Evolutionary conservation across 2,113 vertebrate species (phyloP), one percentile per base, ranked within the genome.

Genomic region (Accipiter cooperii): DNA sequence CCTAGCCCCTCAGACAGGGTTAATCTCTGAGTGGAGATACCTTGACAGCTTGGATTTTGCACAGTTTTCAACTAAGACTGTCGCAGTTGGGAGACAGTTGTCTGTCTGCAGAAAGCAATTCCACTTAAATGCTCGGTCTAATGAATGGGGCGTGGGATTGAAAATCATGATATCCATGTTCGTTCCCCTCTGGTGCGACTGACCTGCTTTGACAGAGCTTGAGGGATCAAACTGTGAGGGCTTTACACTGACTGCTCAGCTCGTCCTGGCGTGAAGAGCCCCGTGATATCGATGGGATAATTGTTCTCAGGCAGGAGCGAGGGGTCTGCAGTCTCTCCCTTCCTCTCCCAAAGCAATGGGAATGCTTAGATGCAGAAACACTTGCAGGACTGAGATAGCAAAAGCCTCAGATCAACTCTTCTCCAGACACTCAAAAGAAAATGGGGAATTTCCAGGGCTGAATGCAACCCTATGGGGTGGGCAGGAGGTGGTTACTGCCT

Each of bases 21-120:
- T 96, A 96, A 97, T 97, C 96, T 97, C 83, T 83, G 55, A 78
- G 49, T 8, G 57, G 87, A 97, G 94, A 95, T 87, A 68, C 89
- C 87, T 36, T 63, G 89, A 52, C 87, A 93, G 71, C 75, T 80
- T 94, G 84, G 34, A n/a, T 90, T 96, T 94, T 69, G 64, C 54
- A 36, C 42, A 19, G 71, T 80, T 80, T 94, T 93, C 2, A 14
- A 2, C 88, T 42, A 28, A 22, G n/a, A 69, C 25, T 76, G 70
- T 94, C 84, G 6, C 34, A 17, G 65, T 1, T 77, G 71, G 81
- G 84, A 86, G 38, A 70, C 55, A 66, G 71, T 65, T 77, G 66
- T 65, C 49, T 40, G 38, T 64, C 65, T 36, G 61, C 47, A 80
- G 81, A 79, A 55, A 64, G 42, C 54, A 47, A 36, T 78, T 88